These are phyloP conservation scores for Chlorodrepanis virens DNA, from an alignment of 2,113 vertebrate genomes.

Conservation along the genomic window DNA sequence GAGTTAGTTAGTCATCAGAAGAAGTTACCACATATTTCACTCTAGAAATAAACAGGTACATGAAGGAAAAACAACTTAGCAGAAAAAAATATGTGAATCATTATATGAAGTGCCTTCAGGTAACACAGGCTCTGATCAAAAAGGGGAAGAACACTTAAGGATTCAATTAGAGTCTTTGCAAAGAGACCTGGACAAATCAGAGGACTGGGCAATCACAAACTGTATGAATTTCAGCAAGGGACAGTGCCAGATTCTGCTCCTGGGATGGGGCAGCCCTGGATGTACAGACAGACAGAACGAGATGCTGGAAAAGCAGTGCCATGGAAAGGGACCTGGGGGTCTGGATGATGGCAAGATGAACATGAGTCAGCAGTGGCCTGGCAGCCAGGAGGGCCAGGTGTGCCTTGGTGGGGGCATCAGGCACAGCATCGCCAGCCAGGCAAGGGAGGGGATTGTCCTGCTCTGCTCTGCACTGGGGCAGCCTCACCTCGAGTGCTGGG, in stretches of 20 bases:
- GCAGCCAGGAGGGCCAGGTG: accelerated
- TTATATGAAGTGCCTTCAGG: not conserved
- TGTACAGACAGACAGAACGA: accelerated
- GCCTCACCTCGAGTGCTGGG: accelerated
- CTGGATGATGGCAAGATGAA: accelerated
- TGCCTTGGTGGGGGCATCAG: not conserved
- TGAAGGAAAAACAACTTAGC: not conserved
- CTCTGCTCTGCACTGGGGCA: not conserved
- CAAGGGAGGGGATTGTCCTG: not conserved
- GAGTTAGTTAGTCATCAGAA: not conserved
- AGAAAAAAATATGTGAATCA: not conserved
- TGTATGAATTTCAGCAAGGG: not conserved
- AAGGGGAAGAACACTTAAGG: not conserved
- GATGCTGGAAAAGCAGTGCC: not conserved
- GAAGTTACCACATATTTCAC: not conserved
- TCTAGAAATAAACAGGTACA: not conserved
- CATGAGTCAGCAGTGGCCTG: not conserved
- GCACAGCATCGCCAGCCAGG: accelerated
- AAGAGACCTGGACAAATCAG: not conserved
- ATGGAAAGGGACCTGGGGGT: not conserved
- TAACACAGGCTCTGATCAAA: not conserved
- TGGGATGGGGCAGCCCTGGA: not conserved
- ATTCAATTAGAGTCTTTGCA: not conserved
- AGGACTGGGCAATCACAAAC: not conserved
- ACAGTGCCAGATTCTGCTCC: accelerated